Evolutionary conservation across 2,888 invertebrate genomes (phyloP).

Genomic region (Cremastobaeus sp.): DNA sequence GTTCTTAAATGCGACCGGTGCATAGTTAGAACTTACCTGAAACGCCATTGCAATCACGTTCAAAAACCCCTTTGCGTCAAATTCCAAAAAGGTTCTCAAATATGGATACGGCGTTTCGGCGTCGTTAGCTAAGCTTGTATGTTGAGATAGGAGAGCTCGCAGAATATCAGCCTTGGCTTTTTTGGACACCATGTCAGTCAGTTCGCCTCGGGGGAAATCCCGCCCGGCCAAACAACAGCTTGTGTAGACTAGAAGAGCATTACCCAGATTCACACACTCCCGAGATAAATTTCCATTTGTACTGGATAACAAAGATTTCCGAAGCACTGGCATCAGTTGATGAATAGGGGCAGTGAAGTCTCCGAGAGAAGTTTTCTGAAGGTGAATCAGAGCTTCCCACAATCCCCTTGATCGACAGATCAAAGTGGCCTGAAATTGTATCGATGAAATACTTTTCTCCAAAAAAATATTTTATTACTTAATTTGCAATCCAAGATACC

Average conservation of each 20-base stretch:
- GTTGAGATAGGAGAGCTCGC: constrained; percentile 84
- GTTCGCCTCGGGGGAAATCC: constrained; percentile 88
- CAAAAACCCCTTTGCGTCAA: constrained; percentile 90
- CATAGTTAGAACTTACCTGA: constrained; percentile 79
- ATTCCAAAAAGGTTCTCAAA: constrained; percentile 86
- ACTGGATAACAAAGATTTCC: constrained; percentile 73
- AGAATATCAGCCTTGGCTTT: constrained; percentile 87
- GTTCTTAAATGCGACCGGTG: too few species aligned
- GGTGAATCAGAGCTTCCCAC: constrained; percentile 84
- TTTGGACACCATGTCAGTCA: constrained; percentile 82
- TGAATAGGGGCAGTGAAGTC: constrained; percentile 86
- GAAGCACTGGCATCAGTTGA: constrained; percentile 81
- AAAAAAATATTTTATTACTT: too few species aligned
- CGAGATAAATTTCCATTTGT: constrained; percentile 61
- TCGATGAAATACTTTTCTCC: neutral
- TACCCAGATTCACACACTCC: constrained; percentile 82
- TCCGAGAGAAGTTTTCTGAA: constrained; percentile 84
- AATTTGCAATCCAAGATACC: too few species aligned
- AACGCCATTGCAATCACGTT: constrained; percentile 92
- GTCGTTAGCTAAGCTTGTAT: constrained; percentile 82
- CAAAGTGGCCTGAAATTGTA: constrained; percentile 80
- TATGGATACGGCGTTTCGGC: constrained; percentile 85
- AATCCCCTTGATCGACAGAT: constrained; percentile 83
- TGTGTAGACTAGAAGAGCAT: constrained; percentile 90
- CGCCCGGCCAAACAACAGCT: constrained; percentile 92